These are phyloP conservation scores for Talpa occidentalis DNA, from an alignment of 2,113 vertebrate genomes.

Conservation along the genomic window DNA sequence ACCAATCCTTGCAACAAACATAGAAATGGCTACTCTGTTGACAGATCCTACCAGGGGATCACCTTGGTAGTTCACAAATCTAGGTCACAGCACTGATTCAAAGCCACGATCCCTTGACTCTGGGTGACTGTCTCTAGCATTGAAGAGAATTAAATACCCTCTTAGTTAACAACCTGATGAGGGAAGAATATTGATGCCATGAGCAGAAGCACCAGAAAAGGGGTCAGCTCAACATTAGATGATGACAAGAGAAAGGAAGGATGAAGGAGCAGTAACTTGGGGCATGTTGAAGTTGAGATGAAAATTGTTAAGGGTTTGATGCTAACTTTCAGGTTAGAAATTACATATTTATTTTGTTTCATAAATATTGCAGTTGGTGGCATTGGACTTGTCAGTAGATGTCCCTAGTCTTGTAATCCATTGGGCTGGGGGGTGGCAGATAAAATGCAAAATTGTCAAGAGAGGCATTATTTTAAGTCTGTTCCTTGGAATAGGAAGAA, in stretches of 20 bases:
- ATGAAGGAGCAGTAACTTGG: background rate
- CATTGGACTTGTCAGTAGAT: background rate
- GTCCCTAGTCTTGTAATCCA: background rate
- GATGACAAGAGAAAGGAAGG: background rate
- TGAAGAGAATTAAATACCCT: accelerated
- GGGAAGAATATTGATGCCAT: background rate
- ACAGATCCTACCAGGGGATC: background rate
- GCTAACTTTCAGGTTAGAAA: background rate
- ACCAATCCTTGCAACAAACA: background rate
- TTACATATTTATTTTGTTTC: background rate
- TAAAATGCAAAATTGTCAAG: background rate
- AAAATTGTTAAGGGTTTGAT: background rate
- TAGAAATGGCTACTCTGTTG: background rate
- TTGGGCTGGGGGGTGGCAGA: background rate
- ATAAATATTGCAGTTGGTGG: background rate
- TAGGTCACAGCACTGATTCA: background rate
- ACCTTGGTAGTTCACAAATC: background rate
- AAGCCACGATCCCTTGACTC: background rate
- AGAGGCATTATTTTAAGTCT: background rate
- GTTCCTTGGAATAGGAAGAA: background rate
- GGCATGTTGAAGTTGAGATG: background rate
- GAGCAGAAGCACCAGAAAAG: background rate
- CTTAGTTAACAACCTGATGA: accelerated
- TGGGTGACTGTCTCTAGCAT: background rate
- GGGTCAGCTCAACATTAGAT: too few relatives aligned